Evolutionary conservation across 37 sponge, comb jelly and placozoan genomes (phyloP).

Genomic region (Hexactinellida sp.): DNA sequence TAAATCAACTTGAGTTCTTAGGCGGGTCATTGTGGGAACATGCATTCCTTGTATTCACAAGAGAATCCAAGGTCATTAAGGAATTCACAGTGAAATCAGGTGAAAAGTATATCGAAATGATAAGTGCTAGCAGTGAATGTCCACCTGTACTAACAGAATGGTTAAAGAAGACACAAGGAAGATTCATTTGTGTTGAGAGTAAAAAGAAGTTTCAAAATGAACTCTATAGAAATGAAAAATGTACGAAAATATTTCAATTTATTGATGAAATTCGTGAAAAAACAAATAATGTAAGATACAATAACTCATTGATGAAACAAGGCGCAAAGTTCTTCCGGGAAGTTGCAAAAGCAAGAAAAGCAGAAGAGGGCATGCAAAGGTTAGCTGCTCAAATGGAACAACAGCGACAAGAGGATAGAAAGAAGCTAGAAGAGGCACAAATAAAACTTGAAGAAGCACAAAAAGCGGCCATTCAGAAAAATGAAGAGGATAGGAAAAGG

Average conservation of each 20-base stretch:
- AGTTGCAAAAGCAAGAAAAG: neutral
- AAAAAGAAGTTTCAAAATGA: constrained; percentile 14
- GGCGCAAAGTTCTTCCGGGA: neutral
- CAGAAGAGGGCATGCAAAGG: neutral
- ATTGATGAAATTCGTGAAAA: neutral
- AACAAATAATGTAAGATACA: neutral
- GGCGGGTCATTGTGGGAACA: neutral
- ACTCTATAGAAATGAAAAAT: neutral
- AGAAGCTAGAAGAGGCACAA: neutral
- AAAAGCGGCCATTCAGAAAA: neutral
- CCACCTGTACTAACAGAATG: neutral
- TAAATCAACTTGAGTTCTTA: neutral
- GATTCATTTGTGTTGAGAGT: neutral
- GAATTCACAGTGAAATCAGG: neutral
- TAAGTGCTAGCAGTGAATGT: neutral
- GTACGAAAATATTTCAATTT: neutral
- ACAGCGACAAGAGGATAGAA: neutral
- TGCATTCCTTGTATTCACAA: neutral
- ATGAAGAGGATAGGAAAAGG: neutral
- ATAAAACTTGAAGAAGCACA: constrained; percentile 16
- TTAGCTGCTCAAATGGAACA: neutral
- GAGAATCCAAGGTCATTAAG: neutral
- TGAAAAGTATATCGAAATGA: neutral
- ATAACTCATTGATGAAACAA: neutral
- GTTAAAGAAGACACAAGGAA: neutral